Evolutionary conservation across 2,797 vertebrate genomes (phyloP).

Genomic region (Amphiprion clarkii): DNA sequence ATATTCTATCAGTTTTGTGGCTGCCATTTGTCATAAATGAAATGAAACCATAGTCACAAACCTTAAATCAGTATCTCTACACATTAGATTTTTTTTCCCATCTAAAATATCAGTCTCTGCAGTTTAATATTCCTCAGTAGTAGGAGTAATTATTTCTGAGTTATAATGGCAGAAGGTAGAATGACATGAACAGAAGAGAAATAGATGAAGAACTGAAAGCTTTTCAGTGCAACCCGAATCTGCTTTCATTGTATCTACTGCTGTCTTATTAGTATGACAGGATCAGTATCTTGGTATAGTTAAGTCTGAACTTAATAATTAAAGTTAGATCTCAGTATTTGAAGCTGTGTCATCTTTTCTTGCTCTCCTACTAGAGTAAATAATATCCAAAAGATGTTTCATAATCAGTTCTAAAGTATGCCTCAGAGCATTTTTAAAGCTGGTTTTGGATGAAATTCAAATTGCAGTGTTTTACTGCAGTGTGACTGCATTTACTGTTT

Average conservation of each 20-base stretch:
- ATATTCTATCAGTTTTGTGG: too few species aligned
- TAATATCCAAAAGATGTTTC: too few species aligned
- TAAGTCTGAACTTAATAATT: slow-evolving; percentile 23
- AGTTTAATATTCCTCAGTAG: neutral
- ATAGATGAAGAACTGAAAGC: neutral
- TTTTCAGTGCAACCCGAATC: neutral
- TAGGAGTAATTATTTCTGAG: too few species aligned
- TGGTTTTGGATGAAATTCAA: neutral
- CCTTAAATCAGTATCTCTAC: neutral
- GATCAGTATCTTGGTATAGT: neutral
- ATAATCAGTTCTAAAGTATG: neutral
- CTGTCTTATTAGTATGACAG: slow-evolving; percentile 8
- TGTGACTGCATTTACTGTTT: neutral
- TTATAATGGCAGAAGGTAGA: too few species aligned
- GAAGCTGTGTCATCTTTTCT: slow-evolving; percentile 20
- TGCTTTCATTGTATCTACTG: slow-evolving; percentile 2
- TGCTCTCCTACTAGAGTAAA: neutral
- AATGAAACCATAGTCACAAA: neutral
- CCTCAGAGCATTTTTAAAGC: slow-evolving; percentile 11
- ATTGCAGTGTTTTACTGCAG: neutral
- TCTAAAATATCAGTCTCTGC: neutral
- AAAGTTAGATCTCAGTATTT: slow-evolving; percentile 19
- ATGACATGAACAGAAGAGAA: too few species aligned
- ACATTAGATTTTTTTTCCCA: too few species aligned
- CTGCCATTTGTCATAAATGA: too few species aligned